Evolutionary conservation across 2,797 vertebrate species (phyloP), one percentile per base, ranked within the genome.

Genomic region (Sphaeramia orbicularis): DNA sequence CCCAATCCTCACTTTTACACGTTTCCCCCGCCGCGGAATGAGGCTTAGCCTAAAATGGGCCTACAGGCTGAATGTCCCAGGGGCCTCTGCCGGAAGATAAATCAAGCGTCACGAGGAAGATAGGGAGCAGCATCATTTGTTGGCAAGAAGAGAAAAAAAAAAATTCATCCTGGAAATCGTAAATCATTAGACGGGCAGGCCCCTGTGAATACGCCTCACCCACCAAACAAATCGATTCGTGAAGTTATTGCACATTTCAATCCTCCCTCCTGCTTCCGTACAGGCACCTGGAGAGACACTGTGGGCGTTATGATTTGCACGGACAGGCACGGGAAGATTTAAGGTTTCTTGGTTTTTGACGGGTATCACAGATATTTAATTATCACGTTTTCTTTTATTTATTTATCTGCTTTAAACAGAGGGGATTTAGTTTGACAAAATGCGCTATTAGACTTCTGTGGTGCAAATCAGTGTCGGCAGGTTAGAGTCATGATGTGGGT

Each of bases 111-210:
- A 79, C 77, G 41, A 3, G 62, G 50, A 83, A 87, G 88, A 90
- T 88, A 65, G 77, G 83, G 76, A 71, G 82, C 88, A 50, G 81
- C 82, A 84, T 89, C 84, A 84, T 86, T 84, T 85, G 85, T 91
- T 85, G 87, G 86, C 84, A 82, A 86, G 89, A 90, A 90, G 86
- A 82, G 83, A 90, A 90, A 90, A 90, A 88, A n/a, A 30, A 30
- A 30, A 30, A 30, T 86, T 87, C 80, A 89, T 91, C 84, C 78
- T 77, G 83, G 74, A 87, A 90, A 89, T 81, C 82, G 50, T 93
- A 90, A 91, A 93, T 93, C 90, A 90, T 76, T 64, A 74, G 74
- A 83, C 67, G 65, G 83, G 82, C 79, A 62, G 77, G 76, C 82
- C 69, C 80, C 50, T 36, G 88, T 78, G 87, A 88, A 86, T 86